Conservation (phyloP, 2,888 invertebrate genomes). For the Athetis lepigone region DNA sequence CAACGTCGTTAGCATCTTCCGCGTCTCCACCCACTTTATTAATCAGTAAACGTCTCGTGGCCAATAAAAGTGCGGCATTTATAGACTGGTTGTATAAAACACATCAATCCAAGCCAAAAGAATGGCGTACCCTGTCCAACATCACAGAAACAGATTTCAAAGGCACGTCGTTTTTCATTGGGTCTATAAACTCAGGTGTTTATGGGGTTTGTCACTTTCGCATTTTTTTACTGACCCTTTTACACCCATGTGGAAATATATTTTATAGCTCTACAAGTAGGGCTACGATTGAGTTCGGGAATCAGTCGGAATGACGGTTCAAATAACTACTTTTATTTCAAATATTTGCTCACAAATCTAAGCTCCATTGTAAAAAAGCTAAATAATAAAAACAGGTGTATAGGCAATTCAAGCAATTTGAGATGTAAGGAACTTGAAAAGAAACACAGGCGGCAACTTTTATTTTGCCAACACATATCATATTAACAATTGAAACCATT, state of each 20-base stretch:
- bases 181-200: conserved; percentile 86
- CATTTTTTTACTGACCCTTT: conserved; percentile 68
- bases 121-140: conserved; percentile 83
- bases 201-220: conserved; percentile 81
- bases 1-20: conserved; percentile 82
- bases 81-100: conserved; percentile 86
- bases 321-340: conserved; percentile 24
- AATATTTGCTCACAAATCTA: conserved; percentile 8
- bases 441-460: conserved; percentile 60
- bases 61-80: conserved; percentile 87
- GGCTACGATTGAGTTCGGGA: conserved; percentile 24
- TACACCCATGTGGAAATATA: conserved; percentile 51
- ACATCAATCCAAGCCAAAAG: conserved; percentile 85
- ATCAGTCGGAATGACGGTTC: conserved; percentile 12
- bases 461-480: conserved; percentile 76
- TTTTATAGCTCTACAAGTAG: conserved; percentile 56
- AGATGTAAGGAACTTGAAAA: conserved; percentile 55
- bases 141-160: conserved; percentile 88
- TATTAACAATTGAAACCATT: conserved; percentile 69
- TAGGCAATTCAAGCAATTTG: conserved; percentile 51
- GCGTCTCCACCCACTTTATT: conserved; percentile 87
- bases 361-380: neutral
- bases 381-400: conserved; percentile 43
- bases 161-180: conserved; percentile 85
- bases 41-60: conserved; percentile 88